Percentiles rank a stretch among this genome's conserved stretches.
Conservation (phyloP, 1,140 invertebrate genomes). For the Drosophila insularis region DNA sequence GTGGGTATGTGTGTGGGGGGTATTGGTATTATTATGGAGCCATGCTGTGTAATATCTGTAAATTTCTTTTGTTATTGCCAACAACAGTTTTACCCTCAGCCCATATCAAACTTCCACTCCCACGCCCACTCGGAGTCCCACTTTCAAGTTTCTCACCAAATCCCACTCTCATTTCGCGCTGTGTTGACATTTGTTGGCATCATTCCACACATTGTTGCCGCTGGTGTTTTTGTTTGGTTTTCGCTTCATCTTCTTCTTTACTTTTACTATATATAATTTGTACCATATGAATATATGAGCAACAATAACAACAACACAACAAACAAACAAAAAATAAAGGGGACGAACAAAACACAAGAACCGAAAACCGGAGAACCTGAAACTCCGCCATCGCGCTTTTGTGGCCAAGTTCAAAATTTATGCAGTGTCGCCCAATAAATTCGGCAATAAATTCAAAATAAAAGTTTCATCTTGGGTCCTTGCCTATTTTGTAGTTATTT, state of each 20-base stretch:
- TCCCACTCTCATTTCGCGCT: slow-evolving; percentile 27
- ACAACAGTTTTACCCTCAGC: slow-evolving; percentile 64
- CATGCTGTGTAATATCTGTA: slow-evolving; percentile 81
- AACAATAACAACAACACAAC: slow-evolving; percentile 20
- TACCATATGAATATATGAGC: slow-evolving; percentile 79
- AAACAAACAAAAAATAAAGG: slow-evolving; percentile 21
- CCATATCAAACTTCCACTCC: neutral
- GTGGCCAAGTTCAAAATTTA: slow-evolving; percentile 76
- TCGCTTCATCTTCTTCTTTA: slow-evolving; percentile 70
- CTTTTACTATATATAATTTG: slow-evolving; percentile 81
- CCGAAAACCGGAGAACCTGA: slow-evolving; percentile 22
- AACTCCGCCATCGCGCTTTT: slow-evolving; percentile 50
- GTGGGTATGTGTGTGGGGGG: slow-evolving; percentile 39
- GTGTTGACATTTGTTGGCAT: slow-evolving; percentile 80
- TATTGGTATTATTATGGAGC: slow-evolving; percentile 80
- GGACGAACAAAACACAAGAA: slow-evolving; percentile 22
- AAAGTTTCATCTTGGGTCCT: slow-evolving; percentile 71
- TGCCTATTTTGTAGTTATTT: slow-evolving; percentile 42
- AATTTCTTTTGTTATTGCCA: slow-evolving; percentile 81
- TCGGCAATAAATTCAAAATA: slow-evolving; percentile 80
- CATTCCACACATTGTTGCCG: slow-evolving; percentile 79
- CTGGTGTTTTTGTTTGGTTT: slow-evolving; percentile 78
- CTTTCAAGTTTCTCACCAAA: neutral
- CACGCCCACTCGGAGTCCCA: neutral
- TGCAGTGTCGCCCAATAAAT: slow-evolving; percentile 80